Percentiles rank a stretch among this genome's conserved stretches.
These are phyloP conservation scores for Morpho achilles DNA, from an alignment of 2,888 invertebrate species.

Conservation along the genomic window DNA sequence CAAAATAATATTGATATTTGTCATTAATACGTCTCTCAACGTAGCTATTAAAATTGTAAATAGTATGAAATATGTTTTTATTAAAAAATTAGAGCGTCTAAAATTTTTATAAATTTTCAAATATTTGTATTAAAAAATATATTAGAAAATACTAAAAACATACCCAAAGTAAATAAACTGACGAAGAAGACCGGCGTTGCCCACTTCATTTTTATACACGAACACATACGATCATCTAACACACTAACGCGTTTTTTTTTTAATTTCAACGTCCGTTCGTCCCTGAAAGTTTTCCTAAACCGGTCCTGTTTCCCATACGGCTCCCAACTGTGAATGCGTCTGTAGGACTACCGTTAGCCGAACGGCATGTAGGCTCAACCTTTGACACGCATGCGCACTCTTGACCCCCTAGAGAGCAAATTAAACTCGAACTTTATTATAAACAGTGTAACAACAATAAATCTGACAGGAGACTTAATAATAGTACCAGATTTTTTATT, in stretches of 20 bases:
- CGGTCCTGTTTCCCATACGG: conserved; percentile 35
- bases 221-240: conserved; percentile 44
- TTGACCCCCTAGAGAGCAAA: conserved; percentile 31
- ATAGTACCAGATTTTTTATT: conserved; percentile 1
- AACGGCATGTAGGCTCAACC: conserved; percentile 39
- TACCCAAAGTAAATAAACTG: conserved; percentile 51
- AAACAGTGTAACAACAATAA: conserved; percentile 19
- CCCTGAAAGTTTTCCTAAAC: conserved; percentile 53
- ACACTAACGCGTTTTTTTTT: conserved; percentile 36
- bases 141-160: conserved; percentile 29
- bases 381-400: conserved; percentile 59
- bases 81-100: background rate
- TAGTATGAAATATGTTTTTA: background rate
- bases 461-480: conserved; percentile 10
- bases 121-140: background rate
- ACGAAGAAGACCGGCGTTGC: conserved; percentile 42
- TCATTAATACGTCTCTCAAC: too few relatives aligned
- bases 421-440: conserved; percentile 32
- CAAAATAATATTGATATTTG: too few relatives aligned
- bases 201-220: conserved; percentile 55
- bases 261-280: conserved; percentile 14
- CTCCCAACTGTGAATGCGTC: conserved; percentile 41
- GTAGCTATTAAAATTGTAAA: too few relatives aligned
- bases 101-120: background rate
- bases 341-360: conserved; percentile 42